These are phyloP conservation scores for Phaedon cochleariae DNA, from an alignment of 2,888 invertebrate species.

Conservation along the genomic window DNA sequence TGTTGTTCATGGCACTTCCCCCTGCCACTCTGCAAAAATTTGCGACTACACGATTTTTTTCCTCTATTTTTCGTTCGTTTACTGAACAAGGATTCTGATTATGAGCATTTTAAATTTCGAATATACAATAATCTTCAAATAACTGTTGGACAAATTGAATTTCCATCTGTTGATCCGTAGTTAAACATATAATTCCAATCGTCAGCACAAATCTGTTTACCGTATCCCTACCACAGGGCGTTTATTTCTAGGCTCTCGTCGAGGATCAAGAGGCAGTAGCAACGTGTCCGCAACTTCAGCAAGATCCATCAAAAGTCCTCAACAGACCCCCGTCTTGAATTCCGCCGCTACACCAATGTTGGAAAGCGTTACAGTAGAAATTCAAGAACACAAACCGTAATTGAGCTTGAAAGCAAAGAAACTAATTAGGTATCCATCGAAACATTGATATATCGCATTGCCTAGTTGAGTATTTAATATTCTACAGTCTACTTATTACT, in stretches of 20 bases:
- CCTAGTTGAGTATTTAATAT: slow-evolving; percentile 17
- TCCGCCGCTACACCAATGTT: slow-evolving; percentile 63
- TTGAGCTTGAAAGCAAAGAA: slow-evolving; percentile 10
- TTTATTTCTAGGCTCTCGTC: slow-evolving; percentile 68
- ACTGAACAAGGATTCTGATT: too few species aligned
- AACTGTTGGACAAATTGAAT: background rate
- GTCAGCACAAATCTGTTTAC: slow-evolving; percentile 25
- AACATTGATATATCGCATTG: slow-evolving; percentile 19
- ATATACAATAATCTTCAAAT: too few species aligned
- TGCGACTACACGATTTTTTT: too few species aligned
- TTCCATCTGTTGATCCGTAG: too few species aligned
- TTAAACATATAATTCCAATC: too few species aligned
- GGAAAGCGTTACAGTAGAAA: slow-evolving; percentile 79
- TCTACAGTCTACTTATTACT: slow-evolving; percentile 50
- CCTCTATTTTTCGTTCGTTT: too few species aligned
- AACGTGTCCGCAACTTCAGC: slow-evolving; percentile 80
- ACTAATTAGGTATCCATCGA: background rate
- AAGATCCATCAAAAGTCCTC: slow-evolving; percentile 71
- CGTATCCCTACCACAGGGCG: slow-evolving; percentile 44
- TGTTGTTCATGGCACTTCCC: too few species aligned
- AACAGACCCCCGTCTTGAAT: slow-evolving; percentile 52
- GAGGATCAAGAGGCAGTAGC: slow-evolving; percentile 80
- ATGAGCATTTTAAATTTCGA: too few species aligned
- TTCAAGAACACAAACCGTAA: slow-evolving; percentile 70
- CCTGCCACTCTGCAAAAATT: too few species aligned